Evolutionary conservation across 2,888 invertebrate species (phyloP), one percentile per base, ranked within the genome.

Genomic region (Ptychoptera contaminata): DNA sequence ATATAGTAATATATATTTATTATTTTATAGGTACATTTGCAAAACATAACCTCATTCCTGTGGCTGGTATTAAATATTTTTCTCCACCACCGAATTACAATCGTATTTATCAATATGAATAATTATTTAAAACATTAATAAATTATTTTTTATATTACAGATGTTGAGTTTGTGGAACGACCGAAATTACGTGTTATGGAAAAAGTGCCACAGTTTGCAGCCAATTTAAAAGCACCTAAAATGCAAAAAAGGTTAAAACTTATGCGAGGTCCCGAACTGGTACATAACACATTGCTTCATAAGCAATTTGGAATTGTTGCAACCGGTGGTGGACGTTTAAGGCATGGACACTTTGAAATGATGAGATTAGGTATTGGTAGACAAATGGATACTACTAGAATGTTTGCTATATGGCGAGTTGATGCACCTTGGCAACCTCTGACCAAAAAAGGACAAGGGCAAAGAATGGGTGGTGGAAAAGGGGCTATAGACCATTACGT

Each of bases 381-480:
- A 41, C 81, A 82, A 56, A 73, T 97, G 56, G 82, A 93, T 54
- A 65, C 73, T 15, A 76, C 72, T 50, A 74, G 77, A 54, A 88
- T 87, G 82, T 99, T 96, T 72, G 91, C 93, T 1, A 70, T 90
- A 30, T 99, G 96, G 94, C 72, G 98, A 54, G 70, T 98, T 0
- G 91, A 92, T 55, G 70, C 90, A 0, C 94, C 96, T 0, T 99
- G 97, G 97, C 92, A 96, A 57, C 86, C 97, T 0, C 67, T 93
- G 9, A 87, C 90, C 0, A 88, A 82, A 62, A 87, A 87, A 61
- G 85, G 88, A 0, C 82, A 82, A 61, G 96, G 96, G 1, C 80
- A 82, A 51, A 71, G 91, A 54, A 90, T 94, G 87, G 97, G 97
- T 8, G 92, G 93, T 51, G 97, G 97, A 11, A 98, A 98, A 72